Conservation (phyloP, 1,140 invertebrate species). For the Drosophila chauvacae region DNA sequence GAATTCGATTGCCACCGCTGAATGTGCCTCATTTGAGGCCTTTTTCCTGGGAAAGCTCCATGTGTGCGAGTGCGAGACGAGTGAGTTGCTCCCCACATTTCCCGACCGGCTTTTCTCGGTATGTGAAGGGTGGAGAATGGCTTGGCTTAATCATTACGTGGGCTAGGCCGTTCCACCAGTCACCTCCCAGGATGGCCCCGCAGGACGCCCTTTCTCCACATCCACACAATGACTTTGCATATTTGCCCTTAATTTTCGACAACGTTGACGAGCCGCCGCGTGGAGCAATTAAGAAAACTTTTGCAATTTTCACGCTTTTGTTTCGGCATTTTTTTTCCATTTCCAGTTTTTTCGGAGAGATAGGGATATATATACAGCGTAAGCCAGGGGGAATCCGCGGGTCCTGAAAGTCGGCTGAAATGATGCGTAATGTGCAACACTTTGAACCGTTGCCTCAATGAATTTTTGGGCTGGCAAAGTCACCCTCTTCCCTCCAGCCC, state of each 20-base stretch:
- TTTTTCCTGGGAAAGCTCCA: slow-evolving; percentile 39
- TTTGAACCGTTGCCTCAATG: slow-evolving; percentile 72
- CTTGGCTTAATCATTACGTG: slow-evolving; percentile 69
- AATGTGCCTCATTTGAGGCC: slow-evolving; percentile 53
- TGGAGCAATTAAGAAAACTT: slow-evolving; percentile 80
- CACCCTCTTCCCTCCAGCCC: background rate
- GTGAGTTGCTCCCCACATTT: slow-evolving; percentile 8
- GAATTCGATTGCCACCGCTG: slow-evolving; percentile 56
- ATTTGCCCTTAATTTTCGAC: slow-evolving; percentile 77
- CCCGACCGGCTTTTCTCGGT: background rate
- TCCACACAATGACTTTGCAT: slow-evolving; percentile 75
- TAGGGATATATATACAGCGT: background rate
- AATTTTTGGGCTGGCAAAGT: slow-evolving; percentile 46
- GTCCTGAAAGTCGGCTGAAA: slow-evolving; percentile 47
- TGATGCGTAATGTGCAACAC: slow-evolving; percentile 77
- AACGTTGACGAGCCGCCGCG: slow-evolving; percentile 51
- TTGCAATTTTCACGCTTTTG: slow-evolving; percentile 80
- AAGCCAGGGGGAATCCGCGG: background rate
- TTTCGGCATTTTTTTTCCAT: slow-evolving; percentile 50
- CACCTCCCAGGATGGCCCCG: background rate
- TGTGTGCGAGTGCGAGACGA: slow-evolving; percentile 28
- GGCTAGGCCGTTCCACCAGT: slow-evolving; percentile 23
- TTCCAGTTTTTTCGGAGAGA: slow-evolving; percentile 20
- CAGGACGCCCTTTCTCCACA: background rate
- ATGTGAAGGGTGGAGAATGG: slow-evolving; percentile 13